phyloP scores from a whole-genome alignment of 2,797 vertebrate species.

The Cichlasoma orientale region DNA sequence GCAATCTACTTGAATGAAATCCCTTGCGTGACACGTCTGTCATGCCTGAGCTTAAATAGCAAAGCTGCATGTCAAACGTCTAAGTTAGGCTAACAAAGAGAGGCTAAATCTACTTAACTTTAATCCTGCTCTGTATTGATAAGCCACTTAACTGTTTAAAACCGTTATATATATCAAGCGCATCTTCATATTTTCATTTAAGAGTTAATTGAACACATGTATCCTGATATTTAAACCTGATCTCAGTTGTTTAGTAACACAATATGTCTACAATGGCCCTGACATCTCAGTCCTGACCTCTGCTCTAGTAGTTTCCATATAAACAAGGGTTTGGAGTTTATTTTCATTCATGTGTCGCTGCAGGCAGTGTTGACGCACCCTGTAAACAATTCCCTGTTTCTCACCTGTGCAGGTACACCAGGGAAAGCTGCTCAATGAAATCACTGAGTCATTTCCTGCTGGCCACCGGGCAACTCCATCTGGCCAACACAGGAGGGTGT shows the following conservation, averaged over 20 bases:
- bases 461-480: background rate
- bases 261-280: background rate
- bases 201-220: background rate
- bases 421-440: background rate
- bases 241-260: constrained; percentile 4
- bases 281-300: background rate
- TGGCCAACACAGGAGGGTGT: background rate
- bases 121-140: background rate
- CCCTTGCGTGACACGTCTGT: background rate
- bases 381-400: constrained; percentile 4
- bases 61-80: background rate
- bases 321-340: constrained; percentile 12
- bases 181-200: background rate
- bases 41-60: constrained; percentile 18
- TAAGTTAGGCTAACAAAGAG: background rate
- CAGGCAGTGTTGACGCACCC: background rate
- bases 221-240: background rate
- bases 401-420: background rate
- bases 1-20: constrained; percentile 53
- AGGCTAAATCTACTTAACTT: background rate
- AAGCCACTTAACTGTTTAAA: background rate
- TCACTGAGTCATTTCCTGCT: background rate
- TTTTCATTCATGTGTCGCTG: background rate
- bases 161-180: background rate
- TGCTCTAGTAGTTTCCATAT: background rate